Conservation (phyloP, 2,113 vertebrate species). For the Scolopax mira region DNA sequence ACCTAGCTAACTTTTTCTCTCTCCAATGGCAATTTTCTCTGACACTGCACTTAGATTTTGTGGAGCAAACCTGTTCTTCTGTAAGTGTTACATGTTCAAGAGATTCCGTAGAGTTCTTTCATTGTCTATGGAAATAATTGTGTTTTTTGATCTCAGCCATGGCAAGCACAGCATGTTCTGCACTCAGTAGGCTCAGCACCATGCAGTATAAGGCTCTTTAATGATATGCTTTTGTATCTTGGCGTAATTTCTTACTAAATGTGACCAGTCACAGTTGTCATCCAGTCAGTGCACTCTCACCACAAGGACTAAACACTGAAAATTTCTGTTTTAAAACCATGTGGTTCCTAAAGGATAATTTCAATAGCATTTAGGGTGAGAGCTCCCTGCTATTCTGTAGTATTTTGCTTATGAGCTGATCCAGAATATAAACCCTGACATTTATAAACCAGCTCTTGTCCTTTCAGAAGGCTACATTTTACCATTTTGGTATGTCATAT, state of each 20-base stretch:
- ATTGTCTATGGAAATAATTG: not conserved
- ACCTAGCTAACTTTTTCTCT: not conserved
- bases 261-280: not conserved
- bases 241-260: not conserved
- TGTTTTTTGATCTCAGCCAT: not conserved
- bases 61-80: not conserved
- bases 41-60: not conserved
- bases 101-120: not conserved
- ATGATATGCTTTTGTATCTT: not conserved
- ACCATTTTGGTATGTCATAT: not conserved
- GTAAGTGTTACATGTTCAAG: not conserved
- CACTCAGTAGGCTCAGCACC: not conserved
- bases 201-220: not conserved
- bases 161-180: not conserved
- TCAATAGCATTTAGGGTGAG: accelerated
- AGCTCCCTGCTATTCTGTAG: not conserved
- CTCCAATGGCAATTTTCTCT: not conserved
- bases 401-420: not conserved
- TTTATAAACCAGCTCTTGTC: not conserved
- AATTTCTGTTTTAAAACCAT: not conserved
- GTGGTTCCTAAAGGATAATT: not conserved
- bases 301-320: not conserved
- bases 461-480: not conserved
- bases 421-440: not conserved
- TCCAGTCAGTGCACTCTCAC: not conserved